Evolutionary conservation across 2,113 vertebrate species (phyloP).

Genomic region (Mormyrus lacerda): DNA sequence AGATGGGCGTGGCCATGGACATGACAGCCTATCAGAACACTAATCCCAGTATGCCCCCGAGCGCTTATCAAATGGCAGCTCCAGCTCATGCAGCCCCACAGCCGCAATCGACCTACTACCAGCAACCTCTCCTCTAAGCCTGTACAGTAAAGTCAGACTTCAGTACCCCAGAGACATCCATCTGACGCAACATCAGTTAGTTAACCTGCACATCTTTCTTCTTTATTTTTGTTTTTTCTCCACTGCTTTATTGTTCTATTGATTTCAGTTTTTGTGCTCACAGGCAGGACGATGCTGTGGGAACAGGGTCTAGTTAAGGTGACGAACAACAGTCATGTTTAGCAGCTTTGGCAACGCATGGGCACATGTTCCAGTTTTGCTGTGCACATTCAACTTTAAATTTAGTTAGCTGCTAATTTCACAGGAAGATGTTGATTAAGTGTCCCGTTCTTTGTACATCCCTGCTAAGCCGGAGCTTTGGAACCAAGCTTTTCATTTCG

Average conservation of each 20-base stretch:
- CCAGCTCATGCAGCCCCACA: conserved; percentile 65
- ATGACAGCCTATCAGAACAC: conserved; percentile 73
- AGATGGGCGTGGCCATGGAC: conserved; percentile 67
- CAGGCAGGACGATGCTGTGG: background rate
- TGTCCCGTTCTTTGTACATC: background rate
- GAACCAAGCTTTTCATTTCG: background rate
- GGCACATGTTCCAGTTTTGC: background rate
- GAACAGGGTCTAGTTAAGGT: background rate
- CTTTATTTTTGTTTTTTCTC: background rate
- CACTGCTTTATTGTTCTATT: conserved; percentile 14
- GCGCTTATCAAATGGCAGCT: conserved; percentile 62
- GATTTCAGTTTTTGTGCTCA: background rate
- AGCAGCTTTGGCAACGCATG: background rate
- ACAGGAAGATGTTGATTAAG: background rate
- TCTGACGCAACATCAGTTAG: background rate
- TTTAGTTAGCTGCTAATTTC: conserved; percentile 2
- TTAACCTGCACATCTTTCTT: conserved; percentile 19
- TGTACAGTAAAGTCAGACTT: background rate
- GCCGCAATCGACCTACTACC: conserved; percentile 73
- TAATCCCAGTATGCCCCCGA: conserved; percentile 59
- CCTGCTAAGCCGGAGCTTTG: background rate
- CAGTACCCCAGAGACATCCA: background rate
- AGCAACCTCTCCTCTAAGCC: conserved; percentile 82
- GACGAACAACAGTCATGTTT: background rate
- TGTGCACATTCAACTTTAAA: background rate